Percentiles rank a stretch among this genome's conserved stretches.
Evolutionary conservation across 2,888 invertebrate genomes (phyloP).

Genomic region (Plagiodera versicolora): DNA sequence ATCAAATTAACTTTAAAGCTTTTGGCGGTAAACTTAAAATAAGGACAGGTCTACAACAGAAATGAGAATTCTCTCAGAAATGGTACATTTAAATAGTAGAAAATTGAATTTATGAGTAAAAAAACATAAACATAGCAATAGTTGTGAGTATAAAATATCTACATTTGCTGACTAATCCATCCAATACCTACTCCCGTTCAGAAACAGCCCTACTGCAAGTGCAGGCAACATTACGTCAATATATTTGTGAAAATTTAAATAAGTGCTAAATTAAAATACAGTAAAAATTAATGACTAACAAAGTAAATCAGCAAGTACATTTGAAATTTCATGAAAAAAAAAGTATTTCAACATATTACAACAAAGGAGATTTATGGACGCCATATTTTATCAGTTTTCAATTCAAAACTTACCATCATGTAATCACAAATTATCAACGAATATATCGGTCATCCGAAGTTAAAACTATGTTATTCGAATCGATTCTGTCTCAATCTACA

Average conservation of each 20-base stretch:
- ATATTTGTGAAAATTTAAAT: neutral
- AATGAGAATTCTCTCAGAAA: no score
- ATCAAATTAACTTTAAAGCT: neutral
- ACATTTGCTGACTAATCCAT: neutral
- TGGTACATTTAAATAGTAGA: no score
- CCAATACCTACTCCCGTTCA: neutral
- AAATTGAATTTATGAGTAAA: no score
- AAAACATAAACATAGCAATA: no score
- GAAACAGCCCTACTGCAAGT: neutral
- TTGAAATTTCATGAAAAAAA: conserved; percentile 1
- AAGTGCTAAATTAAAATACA: no score
- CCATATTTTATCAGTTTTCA: conserved; percentile 56
- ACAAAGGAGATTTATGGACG: conserved; percentile 47
- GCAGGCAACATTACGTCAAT: neutral
- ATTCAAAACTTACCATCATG: conserved; percentile 64
- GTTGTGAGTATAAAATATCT: neutral
- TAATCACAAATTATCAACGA: conserved; percentile 67
- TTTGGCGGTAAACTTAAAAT: conserved; percentile 21
- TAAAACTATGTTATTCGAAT: conserved; percentile 55
- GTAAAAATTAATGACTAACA: no score
- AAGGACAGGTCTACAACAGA: conserved; percentile 6
- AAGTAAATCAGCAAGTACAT: neutral
- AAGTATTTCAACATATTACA: conserved; percentile 20
- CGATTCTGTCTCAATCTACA: conserved; percentile 54
- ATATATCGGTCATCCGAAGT: conserved; percentile 60